A percentile compares a stretch with the other conserved stretches of the same genome.
phyloP scores from a whole-genome alignment of 2,113 vertebrate genomes.

The Scomber colias region DNA sequence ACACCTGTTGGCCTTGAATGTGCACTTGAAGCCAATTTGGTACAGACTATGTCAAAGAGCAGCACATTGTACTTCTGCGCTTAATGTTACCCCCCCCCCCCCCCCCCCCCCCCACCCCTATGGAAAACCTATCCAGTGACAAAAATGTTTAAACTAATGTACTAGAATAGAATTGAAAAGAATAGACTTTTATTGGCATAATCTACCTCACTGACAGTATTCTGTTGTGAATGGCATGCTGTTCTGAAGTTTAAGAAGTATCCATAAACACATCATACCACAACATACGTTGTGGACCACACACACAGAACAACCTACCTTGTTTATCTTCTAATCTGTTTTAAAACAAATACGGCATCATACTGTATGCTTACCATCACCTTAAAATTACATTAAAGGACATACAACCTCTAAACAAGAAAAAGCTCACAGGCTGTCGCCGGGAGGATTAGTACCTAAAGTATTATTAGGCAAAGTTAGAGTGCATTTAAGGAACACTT shows the following conservation, averaged over 20 bases:
- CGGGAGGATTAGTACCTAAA: conserved; percentile 36
- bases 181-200: not conserved
- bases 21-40: not conserved
- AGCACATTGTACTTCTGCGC: not conserved
- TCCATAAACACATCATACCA: not conserved
- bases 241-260: not conserved
- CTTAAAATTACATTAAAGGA: not conserved
- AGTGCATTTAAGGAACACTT: conserved; percentile 62
- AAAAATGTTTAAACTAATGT: no score
- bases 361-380: not conserved
- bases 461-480: conserved; percentile 59
- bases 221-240: not conserved
- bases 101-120: no score
- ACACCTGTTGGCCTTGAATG: no score
- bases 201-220: not conserved
- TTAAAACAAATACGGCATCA: not conserved
- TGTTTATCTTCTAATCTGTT: not conserved
- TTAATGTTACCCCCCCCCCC: not conserved
- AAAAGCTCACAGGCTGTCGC: conserved; percentile 24
- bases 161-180: no score
- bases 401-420: not conserved
- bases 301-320: not conserved
- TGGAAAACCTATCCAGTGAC: no score
- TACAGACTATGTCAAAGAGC: not conserved
- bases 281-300: not conserved